A percentile compares a stretch with the other conserved stretches of the same genome.
These are phyloP conservation scores for Mystacides longicornis DNA, from an alignment of 2,888 invertebrate species.

Conservation along the genomic window DNA sequence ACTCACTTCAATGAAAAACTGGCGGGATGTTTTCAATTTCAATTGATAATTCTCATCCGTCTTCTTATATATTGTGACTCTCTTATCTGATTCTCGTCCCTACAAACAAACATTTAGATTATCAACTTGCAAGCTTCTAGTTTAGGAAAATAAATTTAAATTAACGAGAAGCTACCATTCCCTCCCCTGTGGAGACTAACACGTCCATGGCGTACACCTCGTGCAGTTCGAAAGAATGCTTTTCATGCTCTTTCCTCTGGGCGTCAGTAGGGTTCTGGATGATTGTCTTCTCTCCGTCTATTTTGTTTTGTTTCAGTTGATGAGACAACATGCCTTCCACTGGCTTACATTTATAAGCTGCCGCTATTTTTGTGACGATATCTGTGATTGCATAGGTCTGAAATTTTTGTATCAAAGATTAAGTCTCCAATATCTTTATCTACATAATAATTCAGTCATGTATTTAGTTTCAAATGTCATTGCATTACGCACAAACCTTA, in stretches of 20 bases:
- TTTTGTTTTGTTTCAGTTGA: constrained; percentile 91
- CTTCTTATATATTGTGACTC: constrained; percentile 97
- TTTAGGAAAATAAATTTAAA: neutral
- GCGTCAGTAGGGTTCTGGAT: constrained; percentile 97
- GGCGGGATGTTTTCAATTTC: constrained; percentile 94
- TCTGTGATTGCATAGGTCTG: constrained; percentile 88
- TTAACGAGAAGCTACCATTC: constrained; percentile 55
- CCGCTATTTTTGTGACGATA: constrained; percentile 86
- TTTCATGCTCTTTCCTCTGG: constrained; percentile 95
- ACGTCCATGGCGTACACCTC: constrained; percentile 99
- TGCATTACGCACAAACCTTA: no score
- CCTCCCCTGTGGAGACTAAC: constrained; percentile 93
- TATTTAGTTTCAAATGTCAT: no score
- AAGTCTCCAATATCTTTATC: no score
- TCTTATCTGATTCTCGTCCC: constrained; percentile 87
- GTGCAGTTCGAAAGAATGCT: constrained; percentile 88
- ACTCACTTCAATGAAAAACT: constrained; percentile 72
- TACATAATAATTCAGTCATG: no score
- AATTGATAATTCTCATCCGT: constrained; percentile 95
- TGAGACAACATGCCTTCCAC: constrained; percentile 95
- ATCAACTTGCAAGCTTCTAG: no score
- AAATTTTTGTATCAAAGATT: no score
- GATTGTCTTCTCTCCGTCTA: constrained; percentile 96
- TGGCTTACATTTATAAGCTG: constrained; percentile 92
- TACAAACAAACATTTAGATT: no score